Conservation (phyloP, 2,888 invertebrate genomes). For the Cephus rjabovi region DNA sequence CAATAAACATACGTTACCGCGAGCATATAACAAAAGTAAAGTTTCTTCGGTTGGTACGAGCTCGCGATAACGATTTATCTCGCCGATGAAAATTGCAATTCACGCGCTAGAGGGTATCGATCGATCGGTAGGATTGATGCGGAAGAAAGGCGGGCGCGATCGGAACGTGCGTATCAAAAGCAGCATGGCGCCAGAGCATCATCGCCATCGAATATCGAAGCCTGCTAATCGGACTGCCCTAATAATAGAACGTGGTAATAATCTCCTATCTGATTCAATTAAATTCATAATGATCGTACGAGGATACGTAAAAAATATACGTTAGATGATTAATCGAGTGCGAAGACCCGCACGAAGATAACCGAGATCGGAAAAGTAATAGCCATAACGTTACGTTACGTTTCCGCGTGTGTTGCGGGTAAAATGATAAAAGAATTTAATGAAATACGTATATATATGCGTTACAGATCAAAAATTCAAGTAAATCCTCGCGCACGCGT, state of each 20-base stretch:
- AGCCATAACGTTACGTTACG: background rate
- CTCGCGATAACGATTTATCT: background rate
- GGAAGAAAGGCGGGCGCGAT: background rate
- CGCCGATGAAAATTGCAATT: background rate
- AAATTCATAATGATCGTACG: constrained; percentile 6
- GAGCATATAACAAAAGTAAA: background rate
- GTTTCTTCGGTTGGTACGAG: background rate
- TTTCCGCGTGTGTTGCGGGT: background rate
- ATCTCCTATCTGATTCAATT: constrained; percentile 1
- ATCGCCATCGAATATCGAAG: background rate
- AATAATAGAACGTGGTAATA: background rate
- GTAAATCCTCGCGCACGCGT: background rate
- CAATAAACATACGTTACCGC: background rate
- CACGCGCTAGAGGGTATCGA: background rate
- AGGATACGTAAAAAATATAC: constrained; percentile 1
- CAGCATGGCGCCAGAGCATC: background rate
- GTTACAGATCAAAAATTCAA: background rate
- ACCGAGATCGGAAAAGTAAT: background rate
- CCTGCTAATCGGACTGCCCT: background rate
- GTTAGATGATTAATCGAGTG: constrained; percentile 5
- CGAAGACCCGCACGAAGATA: constrained; percentile 15
- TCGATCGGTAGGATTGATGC: background rate
- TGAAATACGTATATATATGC: background rate
- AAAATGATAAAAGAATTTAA: background rate
- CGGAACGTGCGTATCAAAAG: background rate